Percentiles rank a stretch among this genome's conserved stretches.
These are phyloP conservation scores for Halisarca cf. caerulea DNA, from an alignment of 37 sponge, comb jelly and placozoan genomes.

Conservation along the genomic window DNA sequence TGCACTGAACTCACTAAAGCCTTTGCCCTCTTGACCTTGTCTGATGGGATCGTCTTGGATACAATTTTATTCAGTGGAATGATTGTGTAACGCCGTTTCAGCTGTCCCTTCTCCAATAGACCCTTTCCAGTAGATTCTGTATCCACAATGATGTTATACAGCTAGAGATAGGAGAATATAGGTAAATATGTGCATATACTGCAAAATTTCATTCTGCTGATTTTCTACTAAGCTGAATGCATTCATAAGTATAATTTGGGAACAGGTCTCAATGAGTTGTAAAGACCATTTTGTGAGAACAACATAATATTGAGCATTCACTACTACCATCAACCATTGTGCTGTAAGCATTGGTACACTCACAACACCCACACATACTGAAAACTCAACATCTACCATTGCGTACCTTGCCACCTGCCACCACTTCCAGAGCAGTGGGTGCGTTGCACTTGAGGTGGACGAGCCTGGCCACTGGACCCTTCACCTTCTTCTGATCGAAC, in stretches of 20 bases:
- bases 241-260: too few relatives aligned
- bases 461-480: conserved; percentile 88
- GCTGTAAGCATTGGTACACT: too few relatives aligned
- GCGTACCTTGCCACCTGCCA: conserved; percentile 91
- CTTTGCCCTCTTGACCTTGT: conserved; percentile 66
- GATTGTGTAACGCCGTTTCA: conserved; percentile 83
- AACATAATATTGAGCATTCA: too few relatives aligned
- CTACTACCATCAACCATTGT: too few relatives aligned
- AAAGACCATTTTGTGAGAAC: too few relatives aligned
- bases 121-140: conserved; percentile 90
- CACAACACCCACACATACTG: too few relatives aligned
- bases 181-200: background rate
- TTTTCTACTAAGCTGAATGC: too few relatives aligned
- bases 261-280: too few relatives aligned
- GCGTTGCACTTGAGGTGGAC: conserved; percentile 64
- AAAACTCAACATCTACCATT: too few relatives aligned
- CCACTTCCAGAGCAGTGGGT: conserved; percentile 94
- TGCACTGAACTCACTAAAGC: conserved; percentile 58
- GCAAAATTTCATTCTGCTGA: background rate
- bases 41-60: conserved; percentile 51
- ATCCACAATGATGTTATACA: conserved; percentile 95
- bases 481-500: conserved; percentile 81
- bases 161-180: conserved; percentile 31
- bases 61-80: conserved; percentile 97
- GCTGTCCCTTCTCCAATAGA: conserved; percentile 83